phyloP scores from a whole-genome alignment of 2,797 vertebrate genomes.

The Stomatorhinus walkeri region DNA sequence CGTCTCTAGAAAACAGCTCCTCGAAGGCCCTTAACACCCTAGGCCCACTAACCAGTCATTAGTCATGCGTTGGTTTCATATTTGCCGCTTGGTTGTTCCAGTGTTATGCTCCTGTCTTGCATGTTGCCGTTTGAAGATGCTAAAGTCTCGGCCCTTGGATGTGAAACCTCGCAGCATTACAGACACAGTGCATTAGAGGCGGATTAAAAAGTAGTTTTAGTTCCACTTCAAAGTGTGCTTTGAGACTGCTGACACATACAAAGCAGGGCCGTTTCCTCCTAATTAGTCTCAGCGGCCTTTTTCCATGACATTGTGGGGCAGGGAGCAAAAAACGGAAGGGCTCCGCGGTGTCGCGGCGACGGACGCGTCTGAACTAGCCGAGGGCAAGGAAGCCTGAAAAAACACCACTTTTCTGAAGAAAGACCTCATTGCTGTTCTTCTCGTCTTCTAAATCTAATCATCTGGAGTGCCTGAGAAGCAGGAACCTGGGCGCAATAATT shows the following conservation, averaged over 20 bases:
- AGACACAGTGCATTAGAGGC: background rate
- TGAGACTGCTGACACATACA: background rate
- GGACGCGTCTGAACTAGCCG: background rate
- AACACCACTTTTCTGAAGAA: background rate
- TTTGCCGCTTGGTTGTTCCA: background rate
- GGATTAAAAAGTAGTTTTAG: conserved; percentile 6
- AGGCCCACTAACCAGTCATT: background rate
- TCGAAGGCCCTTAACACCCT: background rate
- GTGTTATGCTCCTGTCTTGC: background rate
- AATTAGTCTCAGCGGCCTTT: background rate
- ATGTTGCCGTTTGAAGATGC: background rate
- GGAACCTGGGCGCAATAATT: background rate
- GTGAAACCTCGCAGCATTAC: background rate
- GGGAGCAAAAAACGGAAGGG: background rate
- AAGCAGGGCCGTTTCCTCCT: background rate
- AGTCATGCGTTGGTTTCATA: background rate
- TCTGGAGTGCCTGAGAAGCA: background rate
- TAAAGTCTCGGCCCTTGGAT: background rate
- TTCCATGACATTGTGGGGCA: background rate
- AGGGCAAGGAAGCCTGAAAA: background rate
- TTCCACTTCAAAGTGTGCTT: conserved; percentile 4
- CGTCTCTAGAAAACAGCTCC: background rate
- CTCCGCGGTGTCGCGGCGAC: background rate
- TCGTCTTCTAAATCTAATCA: background rate
- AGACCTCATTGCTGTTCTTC: background rate